These are phyloP conservation scores for Telenomus remus DNA, from an alignment of 1,140 invertebrate genomes.

Conservation along the genomic window DNA sequence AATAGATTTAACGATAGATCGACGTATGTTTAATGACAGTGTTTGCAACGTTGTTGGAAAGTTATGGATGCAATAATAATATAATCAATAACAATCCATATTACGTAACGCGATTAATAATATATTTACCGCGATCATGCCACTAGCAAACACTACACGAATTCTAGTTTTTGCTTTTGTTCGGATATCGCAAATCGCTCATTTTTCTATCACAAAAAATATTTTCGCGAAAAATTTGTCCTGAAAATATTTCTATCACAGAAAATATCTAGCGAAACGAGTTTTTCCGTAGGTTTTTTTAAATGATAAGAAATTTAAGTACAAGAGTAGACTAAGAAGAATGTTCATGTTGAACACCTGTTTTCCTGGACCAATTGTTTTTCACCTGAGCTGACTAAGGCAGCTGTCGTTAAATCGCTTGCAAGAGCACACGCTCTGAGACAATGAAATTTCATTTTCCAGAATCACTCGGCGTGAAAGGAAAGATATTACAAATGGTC, in stretches of 20 bases:
- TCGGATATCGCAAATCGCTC: no score
- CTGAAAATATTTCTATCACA: no score
- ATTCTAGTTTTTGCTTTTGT: constrained; percentile 24
- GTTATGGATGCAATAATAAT: constrained; percentile 43
- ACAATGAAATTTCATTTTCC: constrained; percentile 56
- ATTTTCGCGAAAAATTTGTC: no score
- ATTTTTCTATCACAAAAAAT: no score
- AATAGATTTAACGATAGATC: constrained; percentile 21
- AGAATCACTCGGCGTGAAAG: constrained; percentile 56
- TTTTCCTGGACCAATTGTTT: constrained; percentile 45
- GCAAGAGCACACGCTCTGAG: constrained; percentile 9
- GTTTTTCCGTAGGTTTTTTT: no score
- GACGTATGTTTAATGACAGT: constrained; percentile 22
- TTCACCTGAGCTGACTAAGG: constrained; percentile 6
- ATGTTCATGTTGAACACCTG: constrained; percentile 39
- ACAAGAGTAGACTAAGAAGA: no score
- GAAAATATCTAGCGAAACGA: no score
- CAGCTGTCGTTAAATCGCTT: constrained; percentile 35
- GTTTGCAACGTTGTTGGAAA: constrained; percentile 33
- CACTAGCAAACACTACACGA: constrained; percentile 18
- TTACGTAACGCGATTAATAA: constrained; percentile 35
- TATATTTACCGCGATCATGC: constrained; percentile 30
- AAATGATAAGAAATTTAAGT: no score
- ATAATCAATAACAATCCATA: constrained; percentile 43
- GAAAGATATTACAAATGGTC: constrained; percentile 52